These are phyloP conservation scores for Orthosia gothica DNA, from an alignment of 2,888 invertebrate genomes.

Conservation along the genomic window DNA sequence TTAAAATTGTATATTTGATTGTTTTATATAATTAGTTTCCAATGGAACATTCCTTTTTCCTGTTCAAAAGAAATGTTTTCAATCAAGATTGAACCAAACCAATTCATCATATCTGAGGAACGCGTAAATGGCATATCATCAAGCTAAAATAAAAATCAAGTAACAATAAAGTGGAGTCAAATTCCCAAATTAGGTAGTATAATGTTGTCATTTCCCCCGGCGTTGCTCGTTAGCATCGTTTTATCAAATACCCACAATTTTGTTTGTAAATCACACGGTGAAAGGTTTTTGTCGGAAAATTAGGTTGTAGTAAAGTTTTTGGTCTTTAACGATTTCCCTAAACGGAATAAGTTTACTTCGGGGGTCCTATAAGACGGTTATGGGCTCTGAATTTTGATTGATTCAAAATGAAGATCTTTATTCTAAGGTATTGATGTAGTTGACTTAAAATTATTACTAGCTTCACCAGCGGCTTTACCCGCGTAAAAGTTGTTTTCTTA, in stretches of 20 bases:
- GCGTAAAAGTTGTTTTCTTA: too few relatives aligned
- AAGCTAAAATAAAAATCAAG: constrained; percentile 48
- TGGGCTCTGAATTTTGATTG: background rate
- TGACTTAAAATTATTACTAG: too few relatives aligned
- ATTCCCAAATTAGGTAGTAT: constrained; percentile 53
- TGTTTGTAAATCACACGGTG: constrained; percentile 48
- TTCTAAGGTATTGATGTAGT: too few relatives aligned
- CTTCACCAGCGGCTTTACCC: too few relatives aligned
- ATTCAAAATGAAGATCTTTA: too few relatives aligned
- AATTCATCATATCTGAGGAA: constrained; percentile 8
- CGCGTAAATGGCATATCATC: constrained; percentile 21
- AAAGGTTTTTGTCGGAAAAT: constrained; percentile 38
- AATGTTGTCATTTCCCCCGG: constrained; percentile 52
- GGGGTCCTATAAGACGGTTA: constrained; percentile 9
- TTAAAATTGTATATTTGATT: too few relatives aligned
- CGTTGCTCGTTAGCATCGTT: constrained; percentile 54
- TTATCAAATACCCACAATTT: constrained; percentile 62
- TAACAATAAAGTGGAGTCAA: constrained; percentile 45
- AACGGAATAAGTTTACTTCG: background rate
- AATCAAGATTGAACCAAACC: background rate
- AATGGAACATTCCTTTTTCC: background rate
- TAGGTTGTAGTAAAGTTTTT: constrained; percentile 13
- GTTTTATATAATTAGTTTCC: too few relatives aligned
- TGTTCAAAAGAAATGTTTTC: background rate
- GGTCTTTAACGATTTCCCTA: background rate